phyloP scores from a whole-genome alignment of 2,797 vertebrate species.

The Morus bassanus region DNA sequence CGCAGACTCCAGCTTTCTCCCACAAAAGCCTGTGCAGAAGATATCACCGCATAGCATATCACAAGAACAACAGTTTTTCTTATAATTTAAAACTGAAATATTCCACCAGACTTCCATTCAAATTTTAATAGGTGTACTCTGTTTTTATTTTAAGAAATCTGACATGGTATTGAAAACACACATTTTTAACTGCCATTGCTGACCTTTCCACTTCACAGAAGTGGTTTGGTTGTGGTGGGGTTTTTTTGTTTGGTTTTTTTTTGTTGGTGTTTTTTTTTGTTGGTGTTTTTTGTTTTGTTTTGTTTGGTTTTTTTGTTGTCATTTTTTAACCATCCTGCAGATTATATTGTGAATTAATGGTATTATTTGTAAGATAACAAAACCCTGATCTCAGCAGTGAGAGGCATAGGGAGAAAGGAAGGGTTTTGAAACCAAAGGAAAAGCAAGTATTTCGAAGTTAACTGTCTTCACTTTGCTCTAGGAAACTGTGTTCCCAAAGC shows the following conservation, averaged over 20 bases:
- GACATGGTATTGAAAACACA: background rate
- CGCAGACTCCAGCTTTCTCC: background rate
- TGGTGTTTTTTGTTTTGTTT: background rate
- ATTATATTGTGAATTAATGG: background rate
- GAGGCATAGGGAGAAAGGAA: background rate
- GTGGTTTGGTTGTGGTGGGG: no score
- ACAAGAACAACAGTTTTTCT: background rate
- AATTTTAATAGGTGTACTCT: accelerated
- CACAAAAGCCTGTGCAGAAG: background rate
- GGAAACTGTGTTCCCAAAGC: background rate
- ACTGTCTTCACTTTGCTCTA: background rate
- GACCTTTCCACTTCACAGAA: background rate
- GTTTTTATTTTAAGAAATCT: background rate
- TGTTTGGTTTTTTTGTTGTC: no score
- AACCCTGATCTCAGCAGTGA: background rate
- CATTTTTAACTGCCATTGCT: background rate
- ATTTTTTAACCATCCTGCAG: background rate
- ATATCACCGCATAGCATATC: accelerated
- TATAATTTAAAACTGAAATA: background rate
- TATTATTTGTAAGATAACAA: background rate
- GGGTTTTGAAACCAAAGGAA: background rate
- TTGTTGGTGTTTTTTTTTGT: no score
- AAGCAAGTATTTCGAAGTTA: background rate
- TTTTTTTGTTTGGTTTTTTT: background rate
- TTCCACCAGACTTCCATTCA: background rate